Conservation (phyloP, 1,140 invertebrate genomes). For the Brachionus koreanus region DNA sequence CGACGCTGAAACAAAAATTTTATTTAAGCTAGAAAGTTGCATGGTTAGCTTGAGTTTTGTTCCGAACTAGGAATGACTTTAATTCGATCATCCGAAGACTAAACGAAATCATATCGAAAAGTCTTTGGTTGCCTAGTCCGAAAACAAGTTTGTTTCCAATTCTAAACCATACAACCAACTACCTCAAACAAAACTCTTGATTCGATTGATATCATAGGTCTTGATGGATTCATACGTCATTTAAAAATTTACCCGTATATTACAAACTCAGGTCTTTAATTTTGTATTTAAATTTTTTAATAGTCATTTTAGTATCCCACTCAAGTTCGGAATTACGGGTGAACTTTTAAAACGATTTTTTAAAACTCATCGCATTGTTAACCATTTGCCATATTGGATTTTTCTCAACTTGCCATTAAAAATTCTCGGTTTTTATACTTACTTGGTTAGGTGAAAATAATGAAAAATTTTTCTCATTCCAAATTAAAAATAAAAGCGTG, state of each 20-base stretch:
- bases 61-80: neutral
- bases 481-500: neutral
- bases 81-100: neutral
- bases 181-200: conserved; percentile 28
- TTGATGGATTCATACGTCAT: neutral
- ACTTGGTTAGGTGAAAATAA: neutral
- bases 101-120: neutral
- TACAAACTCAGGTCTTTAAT: conserved; percentile 41
- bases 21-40: conserved; percentile 44
- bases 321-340: conserved; percentile 43
- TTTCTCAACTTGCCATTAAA: neutral
- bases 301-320: conserved; percentile 28
- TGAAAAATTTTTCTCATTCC: neutral
- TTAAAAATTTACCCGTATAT: conserved; percentile 43
- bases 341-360: conserved; percentile 41
- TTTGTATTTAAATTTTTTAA: neutral
- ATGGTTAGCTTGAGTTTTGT: conserved; percentile 38
- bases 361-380: neutral
- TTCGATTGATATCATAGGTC: neutral
- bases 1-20: neutral
- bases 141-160: neutral
- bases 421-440: neutral
- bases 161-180: conserved; percentile 45
- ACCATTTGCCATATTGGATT: neutral
- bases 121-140: neutral